These are phyloP conservation scores for Asteroscopus sphinx DNA, from an alignment of 2,888 invertebrate species.

Conservation along the genomic window DNA sequence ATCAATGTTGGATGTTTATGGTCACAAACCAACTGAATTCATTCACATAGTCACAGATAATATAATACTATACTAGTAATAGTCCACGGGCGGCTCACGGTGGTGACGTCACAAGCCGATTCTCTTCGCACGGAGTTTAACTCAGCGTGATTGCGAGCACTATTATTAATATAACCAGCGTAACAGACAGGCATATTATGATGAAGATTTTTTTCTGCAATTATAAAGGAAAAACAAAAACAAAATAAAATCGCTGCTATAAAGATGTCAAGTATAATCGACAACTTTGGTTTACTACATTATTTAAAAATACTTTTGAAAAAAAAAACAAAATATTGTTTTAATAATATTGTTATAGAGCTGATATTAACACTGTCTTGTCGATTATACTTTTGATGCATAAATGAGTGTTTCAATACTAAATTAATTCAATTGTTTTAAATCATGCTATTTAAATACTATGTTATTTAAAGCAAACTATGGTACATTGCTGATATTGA, in stretches of 20 bases:
- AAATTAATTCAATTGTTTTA: constrained; percentile 2
- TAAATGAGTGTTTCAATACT: constrained; percentile 14
- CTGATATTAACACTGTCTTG: constrained; percentile 1
- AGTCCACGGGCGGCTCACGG: constrained; percentile 49
- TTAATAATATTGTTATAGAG: neutral
- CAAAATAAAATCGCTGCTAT: constrained; percentile 79
- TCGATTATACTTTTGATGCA: constrained; percentile 36
- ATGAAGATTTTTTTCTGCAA: constrained; percentile 97
- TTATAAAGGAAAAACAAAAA: constrained; percentile 89
- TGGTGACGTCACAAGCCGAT: constrained; percentile 65
- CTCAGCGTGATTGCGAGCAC: constrained; percentile 88
- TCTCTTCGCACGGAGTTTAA: constrained; percentile 65
- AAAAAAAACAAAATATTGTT: neutral
- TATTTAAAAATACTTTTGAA: no score
- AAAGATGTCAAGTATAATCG: constrained; percentile 40
- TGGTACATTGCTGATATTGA: constrained; percentile 4
- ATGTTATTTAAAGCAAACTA: constrained; percentile 2
- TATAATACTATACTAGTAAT: no score
- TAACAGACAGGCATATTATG: constrained; percentile 95
- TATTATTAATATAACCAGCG: constrained; percentile 94
- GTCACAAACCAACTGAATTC: constrained; percentile 61
- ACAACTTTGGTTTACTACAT: no score
- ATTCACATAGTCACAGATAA: no score
- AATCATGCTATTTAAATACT: constrained; percentile 26
- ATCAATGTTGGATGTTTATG: constrained; percentile 62